Conservation (phyloP, 2,888 invertebrate genomes). For the Metopia argyrocephala region DNA sequence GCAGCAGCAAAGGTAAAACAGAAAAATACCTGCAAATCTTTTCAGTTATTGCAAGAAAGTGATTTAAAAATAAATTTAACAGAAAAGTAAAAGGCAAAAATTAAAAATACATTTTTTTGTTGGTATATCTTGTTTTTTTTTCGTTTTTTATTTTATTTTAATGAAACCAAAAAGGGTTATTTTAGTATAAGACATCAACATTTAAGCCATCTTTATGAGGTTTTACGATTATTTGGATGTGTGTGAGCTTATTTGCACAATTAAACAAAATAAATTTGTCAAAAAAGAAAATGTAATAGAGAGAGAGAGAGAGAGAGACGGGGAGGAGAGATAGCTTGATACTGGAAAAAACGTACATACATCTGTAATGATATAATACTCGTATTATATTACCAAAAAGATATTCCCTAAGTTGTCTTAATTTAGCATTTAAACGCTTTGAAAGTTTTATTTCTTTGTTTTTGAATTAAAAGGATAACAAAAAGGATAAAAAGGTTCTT, state of each 20-base stretch:
- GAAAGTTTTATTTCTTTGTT: background rate
- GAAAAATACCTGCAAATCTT: no score
- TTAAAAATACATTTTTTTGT: no score
- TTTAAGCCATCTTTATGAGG: background rate
- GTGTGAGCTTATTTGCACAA: no score
- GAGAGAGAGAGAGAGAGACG: background rate
- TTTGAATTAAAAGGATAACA: background rate
- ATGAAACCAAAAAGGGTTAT: conserved; percentile 45
- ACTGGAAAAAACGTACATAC: conserved; percentile 13
- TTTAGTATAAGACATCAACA: conserved; percentile 46
- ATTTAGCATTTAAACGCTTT: conserved; percentile 7
- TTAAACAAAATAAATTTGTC: no score
- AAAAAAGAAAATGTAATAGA: background rate
- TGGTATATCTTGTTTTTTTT: no score
- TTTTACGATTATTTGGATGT: no score
- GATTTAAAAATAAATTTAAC: no score
- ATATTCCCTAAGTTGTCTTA: background rate
- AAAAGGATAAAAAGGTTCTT: background rate
- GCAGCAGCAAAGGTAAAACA: no score
- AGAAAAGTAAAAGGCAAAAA: no score
- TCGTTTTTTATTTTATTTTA: no score
- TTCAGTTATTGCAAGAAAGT: no score
- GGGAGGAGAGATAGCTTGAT: background rate
- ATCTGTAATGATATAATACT: no score
- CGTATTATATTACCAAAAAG: background rate